These are phyloP conservation scores for Dascillus cervinus DNA, from an alignment of 2,888 invertebrate species.

Conservation along the genomic window DNA sequence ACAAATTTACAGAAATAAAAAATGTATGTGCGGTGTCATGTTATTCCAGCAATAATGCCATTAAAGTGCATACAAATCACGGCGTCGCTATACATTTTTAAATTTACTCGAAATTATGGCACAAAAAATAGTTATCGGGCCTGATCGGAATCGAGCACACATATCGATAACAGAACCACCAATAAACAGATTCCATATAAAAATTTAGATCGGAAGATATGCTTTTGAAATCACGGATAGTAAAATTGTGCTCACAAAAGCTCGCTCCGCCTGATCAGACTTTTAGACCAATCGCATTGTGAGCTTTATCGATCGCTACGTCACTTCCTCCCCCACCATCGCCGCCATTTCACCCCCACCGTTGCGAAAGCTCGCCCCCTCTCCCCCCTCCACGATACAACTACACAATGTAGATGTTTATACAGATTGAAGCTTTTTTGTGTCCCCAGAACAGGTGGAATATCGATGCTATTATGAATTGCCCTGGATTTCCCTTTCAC, in stretches of 20 bases:
- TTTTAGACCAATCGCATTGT: conserved; percentile 37
- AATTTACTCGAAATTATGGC: too few species aligned
- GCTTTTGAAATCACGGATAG: conserved; percentile 35
- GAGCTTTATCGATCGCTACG: conserved; percentile 42
- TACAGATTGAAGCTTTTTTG: conserved; percentile 23
- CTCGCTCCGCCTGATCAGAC: conserved; percentile 31
- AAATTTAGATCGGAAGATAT: conserved; percentile 23
- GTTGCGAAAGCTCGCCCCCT: conserved; percentile 18
- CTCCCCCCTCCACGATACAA: conserved; percentile 8
- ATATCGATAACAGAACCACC: too few species aligned
- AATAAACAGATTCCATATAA: conserved; percentile 20
- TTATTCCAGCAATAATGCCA: too few species aligned
- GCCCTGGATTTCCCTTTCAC: conserved; percentile 25
- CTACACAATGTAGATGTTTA: conserved; percentile 29
- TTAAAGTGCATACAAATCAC: too few species aligned
- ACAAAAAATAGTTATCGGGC: too few species aligned
- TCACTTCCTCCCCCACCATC: conserved; percentile 38
- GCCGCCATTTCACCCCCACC: conserved; percentile 40
- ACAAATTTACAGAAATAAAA: too few species aligned
- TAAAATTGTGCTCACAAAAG: conserved; percentile 32
- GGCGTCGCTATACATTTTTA: too few species aligned
- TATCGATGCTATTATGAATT: conserved; percentile 15
- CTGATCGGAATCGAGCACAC: too few species aligned
- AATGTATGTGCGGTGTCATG: too few species aligned
- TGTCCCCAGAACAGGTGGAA: conserved; percentile 17